Evolutionary conservation across 2,797 vertebrate genomes (phyloP), one percentile per base, ranked within the genome.

Genomic region (Pempheris klunzingeri): DNA sequence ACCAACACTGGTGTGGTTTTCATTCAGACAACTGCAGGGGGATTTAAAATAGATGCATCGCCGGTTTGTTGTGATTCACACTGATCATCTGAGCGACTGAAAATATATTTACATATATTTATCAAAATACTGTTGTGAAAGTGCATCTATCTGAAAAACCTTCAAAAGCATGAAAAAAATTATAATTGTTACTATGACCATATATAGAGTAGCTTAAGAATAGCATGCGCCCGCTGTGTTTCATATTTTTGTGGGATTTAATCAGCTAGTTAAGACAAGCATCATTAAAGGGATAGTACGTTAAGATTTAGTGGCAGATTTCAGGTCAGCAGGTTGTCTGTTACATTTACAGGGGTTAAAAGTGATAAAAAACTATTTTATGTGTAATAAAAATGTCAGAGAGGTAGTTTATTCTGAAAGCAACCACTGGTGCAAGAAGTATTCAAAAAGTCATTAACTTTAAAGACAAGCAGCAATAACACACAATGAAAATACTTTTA

Each of bases 21-120:
- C 84, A 86, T 82, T 76, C 73, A 87, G 74, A 88, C 78, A 87
- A 79, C 81, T 78, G 66, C 81, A 66, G 68, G 36, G 11, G 44
- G 44, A 47, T 78, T 63, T 74, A 75, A 41, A 57, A 52, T 53
- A 80, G 55, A 61, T 43, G 50, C 44, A 47, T 61, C 2, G 60
- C 64, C 17, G 65, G 3, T 60, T 60, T 70, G 74, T 62, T 65
- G 53, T 15, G 72, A 61, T 50, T 59, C 49, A 70, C 39, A 46
- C 12, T 55, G n/a, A 54, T 44, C 30, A 38, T 28, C n/a, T 12
- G 13, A 65, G 9, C n/a, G n/a, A 43, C n/a, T 58, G 9, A 4
- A 28, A 20, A 11, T 20, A 15, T 24, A 3, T 17, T 28, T 65
- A 47, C 18, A 22, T 63, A 7, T 12, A 47, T 44, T 4, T 24